Base-by-base conservation (phyloP, 2,113 vertebrate species). In the Psittacara wagleri region DNA sequence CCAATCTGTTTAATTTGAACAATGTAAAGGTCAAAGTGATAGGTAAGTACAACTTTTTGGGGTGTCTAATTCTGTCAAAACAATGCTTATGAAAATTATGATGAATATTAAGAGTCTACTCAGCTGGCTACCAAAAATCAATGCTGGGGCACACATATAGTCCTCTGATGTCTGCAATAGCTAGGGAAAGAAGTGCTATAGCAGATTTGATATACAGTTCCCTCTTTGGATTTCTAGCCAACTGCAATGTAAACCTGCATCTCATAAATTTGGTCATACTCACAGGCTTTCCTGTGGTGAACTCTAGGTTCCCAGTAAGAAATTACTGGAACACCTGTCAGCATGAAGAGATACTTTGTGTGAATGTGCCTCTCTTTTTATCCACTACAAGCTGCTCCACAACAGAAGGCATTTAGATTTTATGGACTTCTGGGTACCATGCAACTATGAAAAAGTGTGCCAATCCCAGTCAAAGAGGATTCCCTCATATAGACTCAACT, bases 291-390 rank as follows among this genome's bases (percentile, higher is more conserved):
- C 92, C 95, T 92, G 88, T 81, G 73, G 95, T 90, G 88, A 95
- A 46, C 85, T 93, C 68, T 28, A 43, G 64, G 69, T 86, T 93
- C 90, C 64, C 92, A 95, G 73, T 88, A 86, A 81, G 90, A 96
- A 90, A 95, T 97, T 88, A 96, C 69, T 84, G 73, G 73, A 95
- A 81, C 62, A 96, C 83, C 83, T 96, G 92, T 82, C 88, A 92
- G 86, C 93, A 33, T n/a, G 51, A 20, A 90, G 68, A 86, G 79
- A 70, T 75, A 81, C 35, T 93, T 90, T 29, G 41, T 83, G 81
- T 57, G 64, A 94, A 88, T 41, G 44, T 23, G n/a, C 10, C 39
- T 92, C 64, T 52, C 43, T 16, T 93, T 96, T 90, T 61, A 79
- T 70, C 85, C 69, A 44, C 68, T 83, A 59, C 54, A 83, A 88